Base-by-base conservation (phyloP, 2,113 vertebrate species). In the Phrynosoma platyrhinos region DNA sequence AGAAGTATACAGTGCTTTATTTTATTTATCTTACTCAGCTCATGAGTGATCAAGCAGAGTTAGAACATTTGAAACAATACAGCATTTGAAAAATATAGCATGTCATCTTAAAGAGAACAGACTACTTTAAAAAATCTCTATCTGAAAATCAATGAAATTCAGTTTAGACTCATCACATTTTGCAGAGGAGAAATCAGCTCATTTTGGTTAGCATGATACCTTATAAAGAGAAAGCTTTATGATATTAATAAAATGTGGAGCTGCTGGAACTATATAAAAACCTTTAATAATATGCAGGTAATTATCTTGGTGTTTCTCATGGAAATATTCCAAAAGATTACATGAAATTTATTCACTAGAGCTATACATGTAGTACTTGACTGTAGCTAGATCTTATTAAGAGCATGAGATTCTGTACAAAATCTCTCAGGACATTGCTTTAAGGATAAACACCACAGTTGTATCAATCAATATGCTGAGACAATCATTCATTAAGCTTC, bases 381-480 rank as follows among this genome's bases (percentile, higher is more conserved):
- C 53, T 87, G 10, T 85, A 89, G 87, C 5, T 87, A 58, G 79
- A 32, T 87, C 3, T 20, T 79, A 9, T 76, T 71, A 20, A 85
- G 89, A 86, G 42, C 14, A 80, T 86, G 30, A 84, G 52, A 21
- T 13, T 58, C 21, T 58, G 72, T 25, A 40, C 58, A 36, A 81
- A 62, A 74, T 27, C 47, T 5, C 36, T 25, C 36, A 64, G 30
- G 74, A 16, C 2, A 32, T 42, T 32, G 20, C 8, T 77, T 79
- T 86, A 75, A 64, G 1, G 9, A 87, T 82, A 36, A 75, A 62
- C 9, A 25, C 27, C 23, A 7, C 52, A 58, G n/a, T 81, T 27
- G 47, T 21, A 78, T 75, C 75, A 40, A 40, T 2, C 18, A 30
- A 27, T 62, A 62, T 79, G 30, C 27, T 79, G 77, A n/a, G 58